A percentile compares a stretch with the other conserved stretches of the same genome.
phyloP scores from a whole-genome alignment of 2,797 vertebrate genomes.

The Premnoplex brunnescens region DNA sequence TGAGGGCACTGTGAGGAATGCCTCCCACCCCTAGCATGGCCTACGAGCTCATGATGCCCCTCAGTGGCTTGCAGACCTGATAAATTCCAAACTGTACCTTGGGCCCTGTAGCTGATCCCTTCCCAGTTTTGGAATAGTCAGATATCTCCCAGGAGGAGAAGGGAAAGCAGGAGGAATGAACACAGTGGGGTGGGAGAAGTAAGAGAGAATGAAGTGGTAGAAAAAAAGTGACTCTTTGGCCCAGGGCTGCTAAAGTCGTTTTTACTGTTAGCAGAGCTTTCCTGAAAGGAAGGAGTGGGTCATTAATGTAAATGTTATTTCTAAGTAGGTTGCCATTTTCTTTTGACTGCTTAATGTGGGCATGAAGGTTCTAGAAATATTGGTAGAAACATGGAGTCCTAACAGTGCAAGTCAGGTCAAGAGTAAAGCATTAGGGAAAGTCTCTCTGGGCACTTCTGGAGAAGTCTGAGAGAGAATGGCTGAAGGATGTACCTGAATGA shows the following conservation, averaged over 20 bases:
- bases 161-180: neutral
- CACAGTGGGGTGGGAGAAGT: neutral
- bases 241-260: neutral
- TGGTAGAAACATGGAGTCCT: neutral
- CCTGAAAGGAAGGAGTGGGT: neutral
- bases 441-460: neutral
- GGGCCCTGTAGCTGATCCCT: neutral
- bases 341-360: neutral
- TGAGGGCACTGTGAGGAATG: neutral
- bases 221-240: neutral
- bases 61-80: neutral
- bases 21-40: too few species aligned
- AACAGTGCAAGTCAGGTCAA: neutral
- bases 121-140: neutral
- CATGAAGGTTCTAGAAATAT: neutral
- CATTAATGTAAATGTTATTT: neutral
- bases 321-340: neutral
- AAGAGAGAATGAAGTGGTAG: neutral
- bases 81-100: neutral
- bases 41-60: rapidly evolving
- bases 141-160: neutral
- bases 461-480: neutral
- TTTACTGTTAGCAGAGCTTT: neutral
- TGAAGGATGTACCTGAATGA: neutral
- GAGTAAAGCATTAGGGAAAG: neutral